Evolutionary conservation across 1,140 invertebrate species (phyloP).

Genomic region (Bombus waltoni): DNA sequence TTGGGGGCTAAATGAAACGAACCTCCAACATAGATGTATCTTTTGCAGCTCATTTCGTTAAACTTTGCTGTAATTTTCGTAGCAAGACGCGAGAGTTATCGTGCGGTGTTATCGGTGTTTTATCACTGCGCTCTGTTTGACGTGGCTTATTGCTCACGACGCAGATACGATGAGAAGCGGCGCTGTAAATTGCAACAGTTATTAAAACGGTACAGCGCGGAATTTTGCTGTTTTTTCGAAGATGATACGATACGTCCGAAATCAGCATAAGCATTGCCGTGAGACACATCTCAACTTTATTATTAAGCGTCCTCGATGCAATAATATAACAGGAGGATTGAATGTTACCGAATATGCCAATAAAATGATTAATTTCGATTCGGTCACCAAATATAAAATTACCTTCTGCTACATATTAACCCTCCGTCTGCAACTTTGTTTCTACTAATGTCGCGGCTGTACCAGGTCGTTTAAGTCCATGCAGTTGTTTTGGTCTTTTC

Average conservation of each 20-base stretch:
- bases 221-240: constrained; percentile 17
- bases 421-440: too few species aligned
- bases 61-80: constrained; percentile 37
- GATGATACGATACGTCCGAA: not conserved
- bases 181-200: constrained; percentile 49
- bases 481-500: too few species aligned
- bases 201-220: constrained; percentile 48
- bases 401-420: too few species aligned
- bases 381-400: not conserved
- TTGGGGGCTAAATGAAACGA: constrained; percentile 6
- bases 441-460: too few species aligned
- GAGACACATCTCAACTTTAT: not conserved
- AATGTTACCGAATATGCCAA: not conserved
- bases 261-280: not conserved
- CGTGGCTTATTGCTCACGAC: constrained; percentile 62
- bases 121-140: constrained; percentile 70
- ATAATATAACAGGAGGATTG: constrained; percentile 2
- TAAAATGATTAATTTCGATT: not conserved
- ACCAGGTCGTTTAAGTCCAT: too few species aligned
- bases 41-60: constrained; percentile 23
- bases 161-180: constrained; percentile 58
- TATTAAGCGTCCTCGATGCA: not conserved
- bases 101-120: constrained; percentile 60
- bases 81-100: constrained; percentile 60
- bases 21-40: constrained; percentile 33